These are phyloP conservation scores for Tricholauxania praeusta DNA, from an alignment of 2,888 invertebrate genomes.

Conservation along the genomic window DNA sequence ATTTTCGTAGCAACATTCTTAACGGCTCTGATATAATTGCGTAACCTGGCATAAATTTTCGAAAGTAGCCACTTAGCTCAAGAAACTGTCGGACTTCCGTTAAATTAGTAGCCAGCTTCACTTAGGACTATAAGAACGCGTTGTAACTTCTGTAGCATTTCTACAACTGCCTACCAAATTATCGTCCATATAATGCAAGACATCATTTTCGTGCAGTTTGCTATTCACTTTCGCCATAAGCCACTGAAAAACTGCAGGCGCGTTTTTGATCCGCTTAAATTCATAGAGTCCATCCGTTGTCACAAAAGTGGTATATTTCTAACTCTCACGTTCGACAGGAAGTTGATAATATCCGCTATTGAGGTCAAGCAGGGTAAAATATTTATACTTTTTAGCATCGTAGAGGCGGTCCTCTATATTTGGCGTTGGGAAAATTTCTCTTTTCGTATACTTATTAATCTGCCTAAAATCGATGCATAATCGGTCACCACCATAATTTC, in stretches of 20 bases:
- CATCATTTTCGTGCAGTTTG: not conserved
- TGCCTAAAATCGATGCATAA: slow-evolving; percentile 40
- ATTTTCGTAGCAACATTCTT: not conserved
- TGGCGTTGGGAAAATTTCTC: slow-evolving; percentile 41
- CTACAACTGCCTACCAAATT: slow-evolving; percentile 22
- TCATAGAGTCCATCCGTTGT: slow-evolving; percentile 32
- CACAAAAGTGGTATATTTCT: slow-evolving; percentile 25
- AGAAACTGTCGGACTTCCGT: too few relatives aligned
- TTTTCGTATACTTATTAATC: slow-evolving; percentile 37
- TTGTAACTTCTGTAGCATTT: too few relatives aligned
- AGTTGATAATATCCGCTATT: slow-evolving; percentile 37
- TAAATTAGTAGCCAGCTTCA: too few relatives aligned
- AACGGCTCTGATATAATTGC: not conserved
- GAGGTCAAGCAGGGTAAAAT: slow-evolving; percentile 39
- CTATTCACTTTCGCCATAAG: slow-evolving; percentile 11
- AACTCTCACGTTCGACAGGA: slow-evolving; percentile 1
- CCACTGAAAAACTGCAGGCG: slow-evolving; percentile 33
- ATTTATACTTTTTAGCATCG: slow-evolving; percentile 28
- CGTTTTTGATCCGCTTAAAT: slow-evolving; percentile 35
- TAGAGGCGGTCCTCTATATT: slow-evolving; percentile 44
- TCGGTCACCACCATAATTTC: slow-evolving; percentile 41
- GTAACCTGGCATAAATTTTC: not conserved
- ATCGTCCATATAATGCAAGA: slow-evolving; percentile 28
- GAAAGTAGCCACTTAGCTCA: too few relatives aligned
- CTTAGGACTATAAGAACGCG: too few relatives aligned